A percentile compares a stretch with the other conserved stretches of the same genome.
Conservation (phyloP, 2,888 invertebrate genomes). For the Drosophila limbata region DNA sequence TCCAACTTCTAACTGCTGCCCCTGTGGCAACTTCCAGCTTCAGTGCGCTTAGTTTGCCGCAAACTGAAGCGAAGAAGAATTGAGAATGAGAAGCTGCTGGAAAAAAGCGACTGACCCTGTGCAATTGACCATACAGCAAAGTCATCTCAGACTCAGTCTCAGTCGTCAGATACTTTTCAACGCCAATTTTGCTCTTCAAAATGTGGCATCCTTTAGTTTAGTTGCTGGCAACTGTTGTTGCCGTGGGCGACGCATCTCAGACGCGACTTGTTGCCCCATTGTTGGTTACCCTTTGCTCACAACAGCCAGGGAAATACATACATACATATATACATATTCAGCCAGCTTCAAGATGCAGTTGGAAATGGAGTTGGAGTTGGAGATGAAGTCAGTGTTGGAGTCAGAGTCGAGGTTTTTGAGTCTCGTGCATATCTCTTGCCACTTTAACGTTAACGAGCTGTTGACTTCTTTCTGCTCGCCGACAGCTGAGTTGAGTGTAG, state of each 20-base stretch:
- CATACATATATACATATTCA: not conserved
- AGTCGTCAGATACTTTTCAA: conserved; percentile 75
- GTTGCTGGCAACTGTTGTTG: conserved; percentile 46
- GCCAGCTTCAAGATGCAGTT: not conserved
- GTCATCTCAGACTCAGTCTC: conserved; percentile 17
- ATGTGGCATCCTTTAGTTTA: conserved; percentile 51
- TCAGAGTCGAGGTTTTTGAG: conserved; percentile 20
- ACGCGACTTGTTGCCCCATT: conserved; percentile 83
- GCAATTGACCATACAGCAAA: conserved; percentile 74
- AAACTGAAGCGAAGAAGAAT: conserved; percentile 37
- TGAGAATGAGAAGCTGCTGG: conserved; percentile 8
- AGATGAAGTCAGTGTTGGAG: conserved; percentile 11
- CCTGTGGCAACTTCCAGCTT: conserved; percentile 71
- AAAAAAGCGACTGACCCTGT: conserved; percentile 57
- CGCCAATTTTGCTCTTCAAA: conserved; percentile 78
- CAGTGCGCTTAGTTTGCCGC: conserved; percentile 70
- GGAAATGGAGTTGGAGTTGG: not conserved
- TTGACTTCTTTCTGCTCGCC: conserved; percentile 79
- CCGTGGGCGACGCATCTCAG: conserved; percentile 73
- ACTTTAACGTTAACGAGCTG: conserved; percentile 81
- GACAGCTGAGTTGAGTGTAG: conserved; percentile 65
- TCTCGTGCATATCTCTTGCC: conserved; percentile 78
- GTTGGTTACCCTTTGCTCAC: conserved; percentile 61
- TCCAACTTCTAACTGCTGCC: conserved; percentile 13
- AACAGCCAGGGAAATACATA: conserved; percentile 19